Evolutionary conservation across 2,113 vertebrate genomes (phyloP), one percentile per base, ranked within the genome.

Genomic region (Sylvilagus bachmani): DNA sequence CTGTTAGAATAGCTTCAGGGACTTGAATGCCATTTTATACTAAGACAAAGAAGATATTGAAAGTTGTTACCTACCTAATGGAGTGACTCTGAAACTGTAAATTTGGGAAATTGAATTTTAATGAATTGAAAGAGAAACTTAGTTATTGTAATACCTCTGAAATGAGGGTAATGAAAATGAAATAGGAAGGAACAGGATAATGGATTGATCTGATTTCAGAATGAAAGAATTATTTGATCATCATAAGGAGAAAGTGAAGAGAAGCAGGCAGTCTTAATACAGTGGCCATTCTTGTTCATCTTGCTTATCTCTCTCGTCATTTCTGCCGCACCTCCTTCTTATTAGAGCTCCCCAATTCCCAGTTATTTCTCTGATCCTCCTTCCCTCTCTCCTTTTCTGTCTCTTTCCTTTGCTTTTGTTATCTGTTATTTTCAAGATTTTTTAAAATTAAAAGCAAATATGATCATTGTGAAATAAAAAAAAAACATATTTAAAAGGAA

Each of bases 221-320:
- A n/a, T 5, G 29, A 55, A 1, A 29, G 19, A 12, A 22, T 31
- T 12, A 62, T 2, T n/a, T 17, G 22, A 44, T 21, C 31, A 33
- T 29, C 33, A 1, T 14, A 29, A 49, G 29, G 17, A 38, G 44
- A 44, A 55, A 70, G 27, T 82, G 29, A 64, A 49, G 55, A 89
- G 58, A 12, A 62, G 67, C 3, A 16, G 2, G 2, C 27, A 29
- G 5, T 4, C 24, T 17, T 33, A 2, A 33, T 12, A 31, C 14
- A 74, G 33, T 49, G 25, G 38, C 8, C 24, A 8, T n/a, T 44
- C 78, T 29, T 70, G 13, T 24, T 58, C 53, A 12, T 5, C 22
- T 3, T 4, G 2, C 25, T 21, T 12, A 2, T 1, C 0, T 21
- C 7, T 17, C 1, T 66, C 49, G 11, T 91, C 38, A 12, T 10